These are phyloP conservation scores for Megaleporinus macrocephalus DNA, from an alignment of 2,113 vertebrate genomes.

Conservation along the genomic window DNA sequence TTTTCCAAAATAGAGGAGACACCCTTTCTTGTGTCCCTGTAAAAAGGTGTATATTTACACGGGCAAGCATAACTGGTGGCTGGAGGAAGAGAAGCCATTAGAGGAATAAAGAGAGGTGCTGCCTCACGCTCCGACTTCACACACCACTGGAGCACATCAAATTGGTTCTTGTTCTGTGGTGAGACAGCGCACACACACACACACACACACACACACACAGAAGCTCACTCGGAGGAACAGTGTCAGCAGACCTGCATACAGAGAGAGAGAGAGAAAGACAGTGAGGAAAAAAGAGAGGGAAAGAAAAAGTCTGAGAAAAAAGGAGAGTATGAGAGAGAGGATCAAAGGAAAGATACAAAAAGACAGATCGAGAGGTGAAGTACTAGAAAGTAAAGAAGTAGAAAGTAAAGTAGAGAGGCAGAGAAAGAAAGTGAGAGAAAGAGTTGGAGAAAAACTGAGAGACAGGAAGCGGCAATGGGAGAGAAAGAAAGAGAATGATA, in stretches of 20 bases:
- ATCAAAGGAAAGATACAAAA: fast-evolving
- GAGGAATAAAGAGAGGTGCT: slow-evolving; percentile 37
- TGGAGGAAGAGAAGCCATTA: slow-evolving; percentile 43
- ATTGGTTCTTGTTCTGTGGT: slow-evolving; percentile 44
- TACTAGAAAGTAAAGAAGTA: background rate
- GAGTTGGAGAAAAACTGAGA: too few relatives aligned
- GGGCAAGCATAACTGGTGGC: slow-evolving; percentile 36
- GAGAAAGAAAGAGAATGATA: background rate
- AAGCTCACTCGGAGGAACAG: slow-evolving; percentile 30
- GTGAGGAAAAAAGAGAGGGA: background rate
- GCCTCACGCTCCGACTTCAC: slow-evolving; percentile 43
- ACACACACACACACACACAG: slow-evolving; percentile 28
- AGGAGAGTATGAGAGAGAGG: background rate
- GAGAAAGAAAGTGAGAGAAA: background rate
- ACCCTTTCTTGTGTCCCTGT: slow-evolving; percentile 23
- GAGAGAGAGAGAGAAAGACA: background rate
- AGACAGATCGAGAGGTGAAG: background rate
- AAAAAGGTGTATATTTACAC: slow-evolving; percentile 51
- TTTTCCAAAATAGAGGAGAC: slow-evolving; percentile 37
- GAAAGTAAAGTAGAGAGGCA: background rate
- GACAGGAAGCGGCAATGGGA: background rate
- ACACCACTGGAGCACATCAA: slow-evolving; percentile 48
- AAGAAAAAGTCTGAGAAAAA: background rate
- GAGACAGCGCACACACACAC: slow-evolving; percentile 9
- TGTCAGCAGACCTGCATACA: slow-evolving; percentile 39